Base-by-base conservation (phyloP, 2,888 invertebrate genomes). In the Vanessa cardui region DNA sequence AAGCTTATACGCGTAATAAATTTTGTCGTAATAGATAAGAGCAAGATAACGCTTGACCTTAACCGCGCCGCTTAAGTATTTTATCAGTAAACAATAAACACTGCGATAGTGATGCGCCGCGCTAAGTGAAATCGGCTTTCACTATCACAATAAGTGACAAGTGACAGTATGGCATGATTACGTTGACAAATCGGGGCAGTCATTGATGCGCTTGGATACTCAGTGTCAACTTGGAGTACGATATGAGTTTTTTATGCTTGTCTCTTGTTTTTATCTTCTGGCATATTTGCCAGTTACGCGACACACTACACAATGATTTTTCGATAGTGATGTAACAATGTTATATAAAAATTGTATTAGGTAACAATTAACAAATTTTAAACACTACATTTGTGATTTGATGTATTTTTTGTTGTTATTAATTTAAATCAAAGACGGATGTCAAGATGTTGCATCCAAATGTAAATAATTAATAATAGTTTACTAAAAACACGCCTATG, bases 1-100 rank as follows among this genome's bases (percentile, higher is more conserved):
- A 72, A 72, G 72, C 69, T 69, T 60, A 47, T 49, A 47, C 49
- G 60, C 44, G 63, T 68, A 64, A 58, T 69, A 60, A 49, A 65
- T 60, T 70, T 65, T 65, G 69, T 69, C 67, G 69, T 69, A 67
- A 72, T 52, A 72, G 70, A 73, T 72, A 73, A 68, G 49, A 61
- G 39, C 7, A 58, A 79, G 87, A 88, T 88, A 89, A 81, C 67
- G 69, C 26, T 69, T 83, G 85, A 84, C 89, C 88, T 88, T 86
- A 84, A 87, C 86, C 86, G 77, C 75, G 76, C 70, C 74, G 74
- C 77, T 69, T 68, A 67, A 66, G 58, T 66, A 71, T 72, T 72
- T 79, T 86, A 86, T 84, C 83, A 80, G 80, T 80, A 79, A 81
- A 81, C 80, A 82, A 82, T 80, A 79, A 81, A 80, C 74, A 78